Evolutionary conservation across 2,113 vertebrate species (phyloP).

Genomic region (Grus americana): DNA sequence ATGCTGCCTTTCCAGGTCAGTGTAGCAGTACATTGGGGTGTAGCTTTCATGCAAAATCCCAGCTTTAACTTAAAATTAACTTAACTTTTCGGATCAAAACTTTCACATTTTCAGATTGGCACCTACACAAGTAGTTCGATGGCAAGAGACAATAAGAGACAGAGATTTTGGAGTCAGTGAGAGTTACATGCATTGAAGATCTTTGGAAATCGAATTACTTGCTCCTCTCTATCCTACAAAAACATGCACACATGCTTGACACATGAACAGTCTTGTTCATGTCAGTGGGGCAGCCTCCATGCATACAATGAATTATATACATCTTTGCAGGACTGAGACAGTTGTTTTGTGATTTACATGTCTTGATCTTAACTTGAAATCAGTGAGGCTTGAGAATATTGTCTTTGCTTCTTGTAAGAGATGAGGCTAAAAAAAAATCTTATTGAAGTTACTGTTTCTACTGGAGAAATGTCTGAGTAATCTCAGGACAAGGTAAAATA

Average conservation of each 20-base stretch:
- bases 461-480: neutral
- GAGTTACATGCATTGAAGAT: neutral
- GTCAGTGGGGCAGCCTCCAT: neutral
- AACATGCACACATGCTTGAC: neutral
- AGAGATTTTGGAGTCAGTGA: neutral
- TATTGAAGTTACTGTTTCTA: neutral
- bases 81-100: neutral
- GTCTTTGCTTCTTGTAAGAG: neutral
- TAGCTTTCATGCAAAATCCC: neutral
- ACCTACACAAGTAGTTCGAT: neutral
- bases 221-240: neutral
- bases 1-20: neutral
- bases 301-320: neutral
- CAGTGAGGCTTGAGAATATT: neutral
- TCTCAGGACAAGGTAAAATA: neutral
- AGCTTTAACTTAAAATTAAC: neutral
- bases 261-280: neutral
- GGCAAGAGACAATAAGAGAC: neutral
- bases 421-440: neutral
- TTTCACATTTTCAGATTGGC: neutral
- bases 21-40: neutral
- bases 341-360: neutral
- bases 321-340: neutral
- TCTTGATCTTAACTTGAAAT: neutral
- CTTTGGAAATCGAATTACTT: neutral